A percentile compares a stretch with the other conserved stretches of the same genome.
Evolutionary conservation across 1,140 invertebrate species (phyloP).

Genomic region (Limonius californicus): DNA sequence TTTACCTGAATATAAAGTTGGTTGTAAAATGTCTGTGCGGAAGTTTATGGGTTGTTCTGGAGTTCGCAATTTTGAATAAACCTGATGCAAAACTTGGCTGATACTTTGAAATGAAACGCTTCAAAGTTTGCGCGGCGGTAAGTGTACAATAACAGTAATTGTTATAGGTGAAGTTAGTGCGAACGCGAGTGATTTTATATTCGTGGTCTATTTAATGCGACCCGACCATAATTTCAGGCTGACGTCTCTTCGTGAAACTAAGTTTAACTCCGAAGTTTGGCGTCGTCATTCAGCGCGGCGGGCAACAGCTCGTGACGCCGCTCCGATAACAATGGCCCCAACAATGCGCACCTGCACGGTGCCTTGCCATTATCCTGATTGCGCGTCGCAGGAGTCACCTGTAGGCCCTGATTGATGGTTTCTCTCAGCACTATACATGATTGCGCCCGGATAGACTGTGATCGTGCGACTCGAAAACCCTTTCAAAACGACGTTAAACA

Average conservation of each 20-base stretch:
- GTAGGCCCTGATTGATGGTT: conserved; percentile 16
- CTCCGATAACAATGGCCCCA: conserved; percentile 14
- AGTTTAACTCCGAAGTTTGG: conserved; percentile 15
- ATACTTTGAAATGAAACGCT: conserved; percentile 11
- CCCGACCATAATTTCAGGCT: conserved; percentile 18
- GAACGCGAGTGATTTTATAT: conserved; percentile 33
- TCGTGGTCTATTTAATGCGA: conserved; percentile 34
- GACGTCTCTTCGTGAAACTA: conserved; percentile 20
- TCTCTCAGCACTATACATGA: conserved; percentile 18
- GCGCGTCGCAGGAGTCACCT: conserved; percentile 18
- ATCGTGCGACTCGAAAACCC: background rate
- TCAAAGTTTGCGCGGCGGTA: conserved; percentile 24
- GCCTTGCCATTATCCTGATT: conserved; percentile 17
- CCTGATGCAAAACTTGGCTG: conserved; percentile 7
- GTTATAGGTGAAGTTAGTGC: conserved; percentile 36
- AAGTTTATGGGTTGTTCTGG: background rate
- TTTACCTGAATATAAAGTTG: too few relatives aligned
- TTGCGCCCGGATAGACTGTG: conserved; percentile 9
- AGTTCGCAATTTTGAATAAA: conserved; percentile 9
- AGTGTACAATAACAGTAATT: conserved; percentile 37
- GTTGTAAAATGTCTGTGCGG: background rate
- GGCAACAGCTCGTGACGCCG: conserved; percentile 15
- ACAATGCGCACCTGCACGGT: conserved; percentile 16
- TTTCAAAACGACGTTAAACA: conserved; percentile 5
- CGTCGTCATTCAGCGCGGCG: conserved; percentile 9